These are phyloP conservation scores for Dysidea cf. avara DNA, from an alignment of 37 sponge, comb jelly and placozoan species.

Conservation along the genomic window DNA sequence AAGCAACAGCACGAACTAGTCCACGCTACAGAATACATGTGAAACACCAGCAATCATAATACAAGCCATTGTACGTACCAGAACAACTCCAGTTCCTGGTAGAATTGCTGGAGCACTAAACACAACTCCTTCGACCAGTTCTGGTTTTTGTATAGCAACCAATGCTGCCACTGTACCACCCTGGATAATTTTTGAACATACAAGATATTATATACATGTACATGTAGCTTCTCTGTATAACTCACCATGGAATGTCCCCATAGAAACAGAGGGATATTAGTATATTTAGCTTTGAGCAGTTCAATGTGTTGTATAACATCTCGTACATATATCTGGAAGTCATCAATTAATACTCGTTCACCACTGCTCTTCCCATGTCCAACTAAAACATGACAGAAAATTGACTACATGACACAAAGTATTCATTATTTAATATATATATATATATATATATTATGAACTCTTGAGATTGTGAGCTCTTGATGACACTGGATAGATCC, in stretches of 20 bases:
- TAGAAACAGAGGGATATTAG: slow-evolving; percentile 52
- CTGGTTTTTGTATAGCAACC: slow-evolving; percentile 11
- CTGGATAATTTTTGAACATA: slow-evolving; percentile 13
- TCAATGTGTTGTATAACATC: slow-evolving; percentile 33
- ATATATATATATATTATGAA: too few species aligned
- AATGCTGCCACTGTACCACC: slow-evolving; percentile 58
- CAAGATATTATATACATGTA: not conserved
- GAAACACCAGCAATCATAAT: too few species aligned
- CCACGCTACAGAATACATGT: too few species aligned
- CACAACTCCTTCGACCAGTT: slow-evolving; percentile 42
- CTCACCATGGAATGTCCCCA: slow-evolving; percentile 83
- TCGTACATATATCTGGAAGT: slow-evolving; percentile 20
- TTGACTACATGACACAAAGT: too few species aligned
- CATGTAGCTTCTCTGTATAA: too few species aligned
- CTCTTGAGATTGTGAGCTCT: too few species aligned
- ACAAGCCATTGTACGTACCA: too few species aligned
- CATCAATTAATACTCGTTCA: slow-evolving; percentile 39
- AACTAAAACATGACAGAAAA: slow-evolving; percentile 55
- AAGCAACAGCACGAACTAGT: too few species aligned
- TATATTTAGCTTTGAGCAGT: slow-evolving; percentile 25
- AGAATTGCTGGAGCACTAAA: slow-evolving; percentile 48
- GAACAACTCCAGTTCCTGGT: not conserved
- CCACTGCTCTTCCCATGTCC: slow-evolving; percentile 78
- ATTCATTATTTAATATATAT: too few species aligned
- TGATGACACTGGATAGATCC: too few species aligned